Percentiles rank a stretch among this genome's conserved stretches.
These are phyloP conservation scores for Carcina quercana DNA, from an alignment of 2,888 invertebrate species.

Conservation along the genomic window DNA sequence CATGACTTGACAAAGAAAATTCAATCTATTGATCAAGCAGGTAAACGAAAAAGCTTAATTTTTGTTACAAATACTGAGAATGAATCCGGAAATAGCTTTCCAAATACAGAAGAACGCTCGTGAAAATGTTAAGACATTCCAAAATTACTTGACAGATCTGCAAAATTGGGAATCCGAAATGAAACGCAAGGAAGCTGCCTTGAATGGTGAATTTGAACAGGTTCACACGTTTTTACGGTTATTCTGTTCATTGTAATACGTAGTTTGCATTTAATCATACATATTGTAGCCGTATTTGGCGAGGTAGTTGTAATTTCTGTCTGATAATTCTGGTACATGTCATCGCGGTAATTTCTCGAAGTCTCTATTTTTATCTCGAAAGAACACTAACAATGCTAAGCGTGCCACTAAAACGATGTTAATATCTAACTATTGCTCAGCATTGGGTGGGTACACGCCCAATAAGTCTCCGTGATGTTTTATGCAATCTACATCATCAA, in stretches of 20 bases:
- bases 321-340: too few relatives aligned
- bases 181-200: slow-evolving; percentile 79
- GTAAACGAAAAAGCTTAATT: slow-evolving; percentile 25
- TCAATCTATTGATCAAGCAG: slow-evolving; percentile 43
- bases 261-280: neutral
- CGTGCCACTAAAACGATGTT: too few relatives aligned
- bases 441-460: too few relatives aligned
- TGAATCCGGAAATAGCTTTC: slow-evolving; percentile 76
- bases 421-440: too few relatives aligned
- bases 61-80: slow-evolving; percentile 22
- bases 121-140: slow-evolving; percentile 81
- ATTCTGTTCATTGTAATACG: slow-evolving; percentile 11
- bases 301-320: too few relatives aligned
- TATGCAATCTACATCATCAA: too few relatives aligned
- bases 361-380: too few relatives aligned
- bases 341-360: too few relatives aligned
- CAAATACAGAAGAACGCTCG: slow-evolving; percentile 81
- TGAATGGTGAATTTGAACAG: slow-evolving; percentile 65
- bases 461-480: too few relatives aligned
- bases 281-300: too few relatives aligned
- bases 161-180: slow-evolving; percentile 82
- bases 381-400: too few relatives aligned
- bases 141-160: slow-evolving; percentile 81
- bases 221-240: too few relatives aligned
- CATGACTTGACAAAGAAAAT: slow-evolving; percentile 17